Evolutionary conservation across 2,797 vertebrate species (phyloP).

Genomic region (Tragelaphus oryx): DNA sequence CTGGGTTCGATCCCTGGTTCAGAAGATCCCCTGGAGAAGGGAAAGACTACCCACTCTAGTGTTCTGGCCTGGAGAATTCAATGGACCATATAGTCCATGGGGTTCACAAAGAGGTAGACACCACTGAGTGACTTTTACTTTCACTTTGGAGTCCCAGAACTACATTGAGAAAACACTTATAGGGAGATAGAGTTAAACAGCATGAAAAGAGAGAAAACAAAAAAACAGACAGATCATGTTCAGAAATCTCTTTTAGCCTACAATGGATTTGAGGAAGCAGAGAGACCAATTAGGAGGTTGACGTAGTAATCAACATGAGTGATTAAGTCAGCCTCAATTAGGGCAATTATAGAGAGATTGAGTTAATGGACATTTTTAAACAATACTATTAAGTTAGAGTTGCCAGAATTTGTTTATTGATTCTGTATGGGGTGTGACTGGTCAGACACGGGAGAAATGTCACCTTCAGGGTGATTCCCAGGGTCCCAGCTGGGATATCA

Average conservation of each 20-base stretch:
- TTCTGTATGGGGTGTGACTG: not conserved
- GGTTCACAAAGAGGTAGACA: not conserved
- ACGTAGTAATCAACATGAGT: not conserved
- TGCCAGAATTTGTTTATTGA: constrained; percentile 12
- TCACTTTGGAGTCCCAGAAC: not conserved
- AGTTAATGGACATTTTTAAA: constrained; percentile 25
- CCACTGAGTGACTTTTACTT: not conserved
- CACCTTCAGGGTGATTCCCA: not conserved
- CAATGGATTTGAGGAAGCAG: not conserved
- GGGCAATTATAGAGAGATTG: not conserved
- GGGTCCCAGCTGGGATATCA: not conserved
- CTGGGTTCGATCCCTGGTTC: not conserved
- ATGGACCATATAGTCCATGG: not conserved
- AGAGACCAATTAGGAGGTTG: not conserved
- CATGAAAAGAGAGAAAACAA: not conserved
- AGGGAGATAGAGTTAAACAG: not conserved
- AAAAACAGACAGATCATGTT: not conserved
- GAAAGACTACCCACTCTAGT: not conserved
- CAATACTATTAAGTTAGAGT: not conserved
- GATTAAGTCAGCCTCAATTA: not conserved
- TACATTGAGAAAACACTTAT: not conserved
- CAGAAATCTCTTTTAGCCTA: not conserved
- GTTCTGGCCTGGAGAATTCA: not conserved
- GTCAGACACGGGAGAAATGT: not conserved
- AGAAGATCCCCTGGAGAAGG: not conserved